These are phyloP conservation scores for Tonatia bakeri DNA, from an alignment of 2,113 vertebrate species.

Conservation along the genomic window DNA sequence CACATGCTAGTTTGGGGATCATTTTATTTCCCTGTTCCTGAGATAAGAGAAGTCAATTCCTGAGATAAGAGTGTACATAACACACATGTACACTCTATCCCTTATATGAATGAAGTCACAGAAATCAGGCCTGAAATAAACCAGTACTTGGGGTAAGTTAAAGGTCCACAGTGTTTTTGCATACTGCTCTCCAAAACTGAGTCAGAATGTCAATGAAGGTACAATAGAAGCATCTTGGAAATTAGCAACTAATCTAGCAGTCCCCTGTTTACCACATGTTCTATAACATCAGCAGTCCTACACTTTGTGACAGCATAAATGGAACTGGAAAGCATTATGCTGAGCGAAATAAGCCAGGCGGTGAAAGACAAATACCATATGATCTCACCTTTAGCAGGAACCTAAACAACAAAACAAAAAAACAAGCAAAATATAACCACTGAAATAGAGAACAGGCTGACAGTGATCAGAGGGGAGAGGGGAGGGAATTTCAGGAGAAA, in stretches of 20 bases:
- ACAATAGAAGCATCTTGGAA: neutral
- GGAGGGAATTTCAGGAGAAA: no score
- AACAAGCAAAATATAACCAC: no score
- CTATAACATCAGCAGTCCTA: neutral
- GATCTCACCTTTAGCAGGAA: no score
- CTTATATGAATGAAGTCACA: neutral
- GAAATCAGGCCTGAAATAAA: conserved; percentile 6
- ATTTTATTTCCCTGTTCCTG: neutral
- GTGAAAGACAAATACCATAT: no score
- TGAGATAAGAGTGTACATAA: neutral
- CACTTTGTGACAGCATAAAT: no score
- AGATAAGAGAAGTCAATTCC: neutral
- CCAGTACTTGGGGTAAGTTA: neutral
- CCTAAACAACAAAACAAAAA: no score
- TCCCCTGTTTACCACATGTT: neutral
- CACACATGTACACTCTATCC: neutral
- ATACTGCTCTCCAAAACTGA: neutral
- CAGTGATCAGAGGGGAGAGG: no score
- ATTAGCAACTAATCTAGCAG: neutral
- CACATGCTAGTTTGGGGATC: neutral
- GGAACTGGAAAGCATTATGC: no score
- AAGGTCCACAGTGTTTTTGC: neutral
- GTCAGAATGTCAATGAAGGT: neutral
- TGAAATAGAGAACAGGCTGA: no score
- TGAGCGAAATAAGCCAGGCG: no score